Conservation (phyloP, 2,888 invertebrate species). For the Drosophila prolongata region DNA sequence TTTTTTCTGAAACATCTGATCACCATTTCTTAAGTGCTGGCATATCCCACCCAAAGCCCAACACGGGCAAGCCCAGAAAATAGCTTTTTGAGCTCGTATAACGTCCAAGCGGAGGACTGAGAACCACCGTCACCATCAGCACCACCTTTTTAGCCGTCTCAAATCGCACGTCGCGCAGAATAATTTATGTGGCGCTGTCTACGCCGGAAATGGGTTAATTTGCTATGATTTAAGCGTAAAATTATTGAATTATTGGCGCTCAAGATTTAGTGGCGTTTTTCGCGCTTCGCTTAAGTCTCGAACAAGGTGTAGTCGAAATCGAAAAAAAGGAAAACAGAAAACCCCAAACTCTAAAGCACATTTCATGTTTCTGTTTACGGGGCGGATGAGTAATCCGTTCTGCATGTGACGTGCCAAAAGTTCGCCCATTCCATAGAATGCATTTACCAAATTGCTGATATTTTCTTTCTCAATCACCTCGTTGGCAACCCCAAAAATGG, state of each 20-base stretch:
- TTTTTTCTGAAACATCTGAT: not conserved
- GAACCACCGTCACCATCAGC: constrained; percentile 17
- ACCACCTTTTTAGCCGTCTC: constrained; percentile 29
- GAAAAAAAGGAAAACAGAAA: constrained; percentile 2
- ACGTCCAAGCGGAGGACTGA: constrained; percentile 3
- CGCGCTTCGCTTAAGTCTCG: constrained; percentile 45
- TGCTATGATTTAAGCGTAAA: constrained; percentile 81
- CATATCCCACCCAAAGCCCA: not conserved
- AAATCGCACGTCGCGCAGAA: constrained; percentile 59
- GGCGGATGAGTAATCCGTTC: constrained; percentile 53
- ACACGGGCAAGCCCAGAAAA: not conserved
- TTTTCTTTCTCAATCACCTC: constrained; percentile 22
- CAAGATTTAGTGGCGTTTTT: constrained; percentile 60
- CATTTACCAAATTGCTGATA: constrained; percentile 65
- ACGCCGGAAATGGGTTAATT: constrained; percentile 81
- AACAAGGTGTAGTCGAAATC: constrained; percentile 54
- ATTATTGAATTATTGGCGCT: constrained; percentile 80
- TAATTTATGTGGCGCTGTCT: constrained; percentile 81
- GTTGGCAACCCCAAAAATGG: constrained; percentile 52
- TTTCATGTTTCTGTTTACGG: constrained; percentile 14
- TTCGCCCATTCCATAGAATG: constrained; percentile 37
- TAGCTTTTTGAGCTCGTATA: not conserved
- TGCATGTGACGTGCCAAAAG: constrained; percentile 20
- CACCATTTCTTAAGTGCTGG: too few species aligned
- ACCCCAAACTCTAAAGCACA: not conserved